A percentile compares a stretch with the other conserved stretches of the same genome.
Evolutionary conservation across 2,113 vertebrate genomes (phyloP).

Genomic region (Desmodus rotundus): DNA sequence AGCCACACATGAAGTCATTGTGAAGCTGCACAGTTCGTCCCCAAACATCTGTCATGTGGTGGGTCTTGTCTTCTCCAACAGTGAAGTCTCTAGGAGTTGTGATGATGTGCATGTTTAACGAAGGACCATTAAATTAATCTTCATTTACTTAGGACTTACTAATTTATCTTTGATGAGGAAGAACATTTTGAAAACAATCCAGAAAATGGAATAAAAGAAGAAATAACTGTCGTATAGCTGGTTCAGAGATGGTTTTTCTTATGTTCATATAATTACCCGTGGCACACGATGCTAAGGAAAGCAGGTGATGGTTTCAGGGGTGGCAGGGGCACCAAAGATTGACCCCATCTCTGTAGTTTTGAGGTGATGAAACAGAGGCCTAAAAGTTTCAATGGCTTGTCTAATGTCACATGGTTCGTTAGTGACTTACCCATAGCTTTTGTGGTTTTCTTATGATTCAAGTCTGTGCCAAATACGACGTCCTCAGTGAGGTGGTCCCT

Average conservation of each 20-base stretch:
- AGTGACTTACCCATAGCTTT: not conserved
- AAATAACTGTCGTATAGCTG: not conserved
- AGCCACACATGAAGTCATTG: conserved; percentile 66
- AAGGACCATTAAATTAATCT: conserved; percentile 9
- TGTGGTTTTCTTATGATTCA: not conserved
- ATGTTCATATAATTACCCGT: not conserved
- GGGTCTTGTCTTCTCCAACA: not conserved
- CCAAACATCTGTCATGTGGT: not conserved
- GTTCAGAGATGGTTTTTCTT: not conserved
- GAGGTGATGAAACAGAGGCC: not conserved
- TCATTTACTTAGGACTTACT: not conserved
- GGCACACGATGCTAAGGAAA: not conserved
- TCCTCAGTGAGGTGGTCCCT: not conserved
- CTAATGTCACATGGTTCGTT: not conserved
- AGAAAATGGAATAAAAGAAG: not conserved
- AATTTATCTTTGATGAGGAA: conserved; percentile 15
- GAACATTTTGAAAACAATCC: not conserved
- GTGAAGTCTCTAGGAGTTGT: not conserved
- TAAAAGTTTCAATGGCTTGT: not conserved
- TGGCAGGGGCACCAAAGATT: not conserved
- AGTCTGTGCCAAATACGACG: not conserved
- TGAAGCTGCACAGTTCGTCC: conserved; percentile 44
- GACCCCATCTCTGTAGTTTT: not conserved
- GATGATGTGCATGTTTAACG: not conserved
- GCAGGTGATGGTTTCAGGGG: not conserved